Evolutionary conservation across 2,113 vertebrate species (phyloP).

Genomic region (Phalacrocorax pelagicus): DNA sequence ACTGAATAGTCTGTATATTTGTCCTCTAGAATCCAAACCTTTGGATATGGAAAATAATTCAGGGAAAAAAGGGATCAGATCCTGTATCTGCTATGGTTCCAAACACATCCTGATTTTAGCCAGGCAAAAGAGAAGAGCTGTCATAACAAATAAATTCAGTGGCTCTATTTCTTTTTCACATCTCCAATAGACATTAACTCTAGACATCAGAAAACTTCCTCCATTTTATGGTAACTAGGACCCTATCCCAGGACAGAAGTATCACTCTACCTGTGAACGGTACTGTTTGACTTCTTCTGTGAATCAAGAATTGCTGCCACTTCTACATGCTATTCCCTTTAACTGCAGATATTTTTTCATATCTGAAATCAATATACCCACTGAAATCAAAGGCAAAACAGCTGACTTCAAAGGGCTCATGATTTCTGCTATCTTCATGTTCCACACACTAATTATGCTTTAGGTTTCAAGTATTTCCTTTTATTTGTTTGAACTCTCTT

Average conservation of each 20-base stretch:
- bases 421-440: neutral
- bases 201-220: neutral
- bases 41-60: neutral
- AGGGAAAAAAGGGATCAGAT: neutral
- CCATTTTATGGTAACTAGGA: neutral
- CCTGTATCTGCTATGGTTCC: neutral
- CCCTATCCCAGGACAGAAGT: neutral
- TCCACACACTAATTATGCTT: neutral
- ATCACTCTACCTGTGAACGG: neutral
- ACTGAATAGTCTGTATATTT: constrained; percentile 2
- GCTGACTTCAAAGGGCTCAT: neutral
- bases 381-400: neutral
- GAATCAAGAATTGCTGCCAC: neutral
- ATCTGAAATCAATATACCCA: too few relatives aligned
- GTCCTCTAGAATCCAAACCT: constrained; percentile 2
- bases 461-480: constrained; percentile 1
- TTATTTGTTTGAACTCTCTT: neutral
- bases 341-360: neutral
- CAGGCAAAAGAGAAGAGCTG: neutral
- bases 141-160: neutral
- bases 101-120: neutral
- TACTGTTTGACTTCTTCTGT: neutral
- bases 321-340: neutral
- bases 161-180: neutral
- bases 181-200: neutral